Conservation (phyloP, 2,797 vertebrate species). For the Sphenopsis melanotis region DNA sequence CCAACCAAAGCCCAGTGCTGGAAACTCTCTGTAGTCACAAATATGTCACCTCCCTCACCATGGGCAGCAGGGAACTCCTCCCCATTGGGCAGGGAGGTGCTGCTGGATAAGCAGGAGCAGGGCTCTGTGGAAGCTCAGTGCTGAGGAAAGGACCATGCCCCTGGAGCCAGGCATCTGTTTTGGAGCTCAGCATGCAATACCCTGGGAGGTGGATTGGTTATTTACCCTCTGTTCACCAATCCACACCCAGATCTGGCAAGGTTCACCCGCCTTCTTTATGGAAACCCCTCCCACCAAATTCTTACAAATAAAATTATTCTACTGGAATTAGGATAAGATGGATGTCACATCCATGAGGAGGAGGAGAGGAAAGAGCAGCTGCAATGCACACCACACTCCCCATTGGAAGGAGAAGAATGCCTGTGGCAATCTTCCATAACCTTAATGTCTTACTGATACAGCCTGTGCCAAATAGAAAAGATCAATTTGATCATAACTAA, state of each 20-base stretch:
- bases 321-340: not conserved
- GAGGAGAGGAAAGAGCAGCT: not conserved
- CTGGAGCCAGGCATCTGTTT: not conserved
- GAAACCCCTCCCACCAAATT: not conserved
- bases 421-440: not conserved
- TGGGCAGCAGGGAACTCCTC: not conserved
- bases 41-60: fast-evolving
- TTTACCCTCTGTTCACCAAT: not conserved
- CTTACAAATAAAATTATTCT: not conserved
- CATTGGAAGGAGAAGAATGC: not conserved
- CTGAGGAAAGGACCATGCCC: not conserved
- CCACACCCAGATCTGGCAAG: not conserved
- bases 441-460: not conserved
- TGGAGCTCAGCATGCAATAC: not conserved
- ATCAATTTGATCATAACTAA: not conserved
- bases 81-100: fast-evolving
- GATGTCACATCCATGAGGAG: fast-evolving
- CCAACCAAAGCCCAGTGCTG: not conserved
- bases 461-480: not conserved
- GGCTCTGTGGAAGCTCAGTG: not conserved
- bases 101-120: not conserved
- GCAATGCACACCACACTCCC: fast-evolving
- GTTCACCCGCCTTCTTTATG: not conserved
- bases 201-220: not conserved
- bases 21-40: not conserved